Percentiles rank a stretch among this genome's conserved stretches.
These are phyloP conservation scores for Hylaeus anthracinus DNA, from an alignment of 1,140 invertebrate genomes.

Conservation along the genomic window DNA sequence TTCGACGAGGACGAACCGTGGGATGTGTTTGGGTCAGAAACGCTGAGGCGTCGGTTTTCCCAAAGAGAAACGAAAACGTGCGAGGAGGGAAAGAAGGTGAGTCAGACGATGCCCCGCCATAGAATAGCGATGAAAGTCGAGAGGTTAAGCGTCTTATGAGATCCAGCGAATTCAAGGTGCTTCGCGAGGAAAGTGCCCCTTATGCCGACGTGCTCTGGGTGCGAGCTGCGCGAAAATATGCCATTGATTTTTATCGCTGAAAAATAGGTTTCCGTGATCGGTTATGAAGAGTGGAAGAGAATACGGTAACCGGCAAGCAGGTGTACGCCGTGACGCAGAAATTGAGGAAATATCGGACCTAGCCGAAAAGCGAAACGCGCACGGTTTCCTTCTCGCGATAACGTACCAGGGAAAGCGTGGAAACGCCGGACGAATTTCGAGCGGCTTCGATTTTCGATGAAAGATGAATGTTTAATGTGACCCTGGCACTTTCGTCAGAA, in stretches of 20 bases:
- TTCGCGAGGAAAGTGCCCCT: slow-evolving; percentile 56
- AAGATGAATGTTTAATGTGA: slow-evolving; percentile 36
- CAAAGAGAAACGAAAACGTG: slow-evolving; percentile 15
- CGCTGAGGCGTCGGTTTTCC: slow-evolving; percentile 4
- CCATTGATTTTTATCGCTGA: slow-evolving; percentile 69
- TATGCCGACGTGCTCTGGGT: slow-evolving; percentile 64
- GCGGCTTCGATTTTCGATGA: slow-evolving; percentile 35
- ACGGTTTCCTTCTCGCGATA: not conserved
- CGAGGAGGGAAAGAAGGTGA: not conserved
- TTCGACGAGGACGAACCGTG: slow-evolving; percentile 15
- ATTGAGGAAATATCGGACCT: not conserved
- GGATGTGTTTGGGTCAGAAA: slow-evolving; percentile 15
- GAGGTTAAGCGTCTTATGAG: slow-evolving; percentile 65
- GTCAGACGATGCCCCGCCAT: slow-evolving; percentile 44
- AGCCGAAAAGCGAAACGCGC: not conserved
- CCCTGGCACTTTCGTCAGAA: not conserved
- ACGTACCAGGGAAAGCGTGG: not conserved
- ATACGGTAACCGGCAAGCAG: slow-evolving; percentile 55
- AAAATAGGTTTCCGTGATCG: slow-evolving; percentile 57
- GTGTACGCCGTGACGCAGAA: slow-evolving; percentile 28
- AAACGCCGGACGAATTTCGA: slow-evolving; percentile 23
- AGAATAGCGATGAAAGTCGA: slow-evolving; percentile 61
- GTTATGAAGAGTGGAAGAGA: slow-evolving; percentile 23
- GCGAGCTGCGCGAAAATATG: slow-evolving; percentile 55
- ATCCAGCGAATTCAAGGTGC: slow-evolving; percentile 51